A percentile compares a stretch with the other conserved stretches of the same genome.
Conservation (phyloP, 1,140 invertebrate genomes). For the Bombus sibiricus region DNA sequence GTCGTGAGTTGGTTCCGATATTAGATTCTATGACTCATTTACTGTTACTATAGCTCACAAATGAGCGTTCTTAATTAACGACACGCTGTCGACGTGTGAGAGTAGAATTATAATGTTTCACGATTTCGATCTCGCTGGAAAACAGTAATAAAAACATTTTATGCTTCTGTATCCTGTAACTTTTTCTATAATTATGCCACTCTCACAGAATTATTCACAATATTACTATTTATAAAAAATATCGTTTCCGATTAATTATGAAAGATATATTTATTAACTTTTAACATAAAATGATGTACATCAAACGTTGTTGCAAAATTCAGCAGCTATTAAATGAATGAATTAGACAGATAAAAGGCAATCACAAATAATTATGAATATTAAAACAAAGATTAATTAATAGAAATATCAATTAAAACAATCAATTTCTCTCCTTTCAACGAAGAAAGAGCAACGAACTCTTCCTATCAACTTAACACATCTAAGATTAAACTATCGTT, state of each 20-base stretch:
- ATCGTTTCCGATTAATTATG: neutral
- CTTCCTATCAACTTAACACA: too few relatives aligned
- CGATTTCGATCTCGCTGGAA: neutral
- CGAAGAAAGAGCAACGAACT: too few relatives aligned
- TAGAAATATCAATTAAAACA: neutral
- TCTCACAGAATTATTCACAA: neutral
- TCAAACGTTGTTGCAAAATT: too few relatives aligned
- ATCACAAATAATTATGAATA: too few relatives aligned
- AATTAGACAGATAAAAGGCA: too few relatives aligned
- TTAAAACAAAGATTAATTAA: too few relatives aligned
- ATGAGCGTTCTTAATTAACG: constrained; percentile 38
- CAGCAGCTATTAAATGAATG: too few relatives aligned
- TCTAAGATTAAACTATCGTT: too few relatives aligned
- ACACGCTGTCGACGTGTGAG: neutral
- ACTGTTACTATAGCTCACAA: constrained; percentile 18
- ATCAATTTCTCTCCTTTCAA: neutral
- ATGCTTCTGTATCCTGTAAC: too few relatives aligned
- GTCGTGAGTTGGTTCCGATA: neutral
- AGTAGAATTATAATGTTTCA: neutral
- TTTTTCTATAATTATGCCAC: neutral
- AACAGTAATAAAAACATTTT: neutral
- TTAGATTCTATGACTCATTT: constrained; percentile 39
- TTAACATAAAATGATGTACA: too few relatives aligned
- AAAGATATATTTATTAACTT: neutral
- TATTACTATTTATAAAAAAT: too few relatives aligned